Conservation (phyloP, 1,140 invertebrate species). For the Drusus annulatus region DNA sequence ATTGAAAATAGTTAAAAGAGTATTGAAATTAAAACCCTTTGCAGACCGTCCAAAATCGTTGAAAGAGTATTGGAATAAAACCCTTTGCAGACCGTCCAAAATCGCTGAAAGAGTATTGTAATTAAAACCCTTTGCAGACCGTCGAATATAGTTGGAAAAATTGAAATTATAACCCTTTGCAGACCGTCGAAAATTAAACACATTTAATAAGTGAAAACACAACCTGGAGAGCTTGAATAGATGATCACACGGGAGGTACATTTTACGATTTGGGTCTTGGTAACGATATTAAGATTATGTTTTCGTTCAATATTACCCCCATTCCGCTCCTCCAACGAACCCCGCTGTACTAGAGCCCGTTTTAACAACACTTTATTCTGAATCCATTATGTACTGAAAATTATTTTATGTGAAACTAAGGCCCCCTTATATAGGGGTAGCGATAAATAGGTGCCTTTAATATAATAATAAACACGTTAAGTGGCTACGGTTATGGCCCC, state of each 20-base stretch:
- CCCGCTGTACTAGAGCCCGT: constrained; percentile 27
- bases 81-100: too few species aligned
- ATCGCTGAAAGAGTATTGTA: too few species aligned
- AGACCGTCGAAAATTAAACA: too few species aligned
- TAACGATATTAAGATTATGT: constrained; percentile 45
- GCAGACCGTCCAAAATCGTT: too few species aligned
- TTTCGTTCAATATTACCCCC: neutral
- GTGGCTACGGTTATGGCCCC: constrained; percentile 21
- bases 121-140: too few species aligned
- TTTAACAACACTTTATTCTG: constrained; percentile 53
- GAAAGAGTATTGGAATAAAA: too few species aligned
- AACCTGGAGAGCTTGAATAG: too few species aligned
- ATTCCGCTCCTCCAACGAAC: neutral
- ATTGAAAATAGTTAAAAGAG: too few species aligned
- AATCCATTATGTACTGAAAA: constrained; percentile 51
- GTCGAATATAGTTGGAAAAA: too few species aligned
- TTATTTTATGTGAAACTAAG: constrained; percentile 50
- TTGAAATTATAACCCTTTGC: too few species aligned
- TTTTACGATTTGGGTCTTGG: neutral
- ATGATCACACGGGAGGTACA: neutral
- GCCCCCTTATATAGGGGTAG: constrained; percentile 28
- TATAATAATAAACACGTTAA: constrained; percentile 48
- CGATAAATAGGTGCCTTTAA: constrained; percentile 43
- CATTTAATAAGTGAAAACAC: too few species aligned
- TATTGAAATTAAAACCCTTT: too few species aligned